Percentiles rank a stretch among this genome's conserved stretches.
Conservation (phyloP, 2,113 vertebrate species). For the Cardinalis cardinalis region DNA sequence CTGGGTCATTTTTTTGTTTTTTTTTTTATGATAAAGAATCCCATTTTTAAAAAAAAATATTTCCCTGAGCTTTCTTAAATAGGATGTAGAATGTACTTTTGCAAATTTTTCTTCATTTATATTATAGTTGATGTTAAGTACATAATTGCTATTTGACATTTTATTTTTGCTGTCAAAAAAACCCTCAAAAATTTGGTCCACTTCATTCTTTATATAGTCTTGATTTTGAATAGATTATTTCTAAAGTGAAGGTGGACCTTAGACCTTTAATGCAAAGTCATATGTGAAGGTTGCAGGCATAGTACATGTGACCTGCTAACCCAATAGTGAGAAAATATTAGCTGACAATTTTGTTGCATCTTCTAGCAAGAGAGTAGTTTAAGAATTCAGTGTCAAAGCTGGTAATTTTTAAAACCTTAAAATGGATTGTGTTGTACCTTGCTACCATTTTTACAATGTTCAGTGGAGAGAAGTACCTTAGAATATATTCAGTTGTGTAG, state of each 20-base stretch:
- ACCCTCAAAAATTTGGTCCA: accelerated
- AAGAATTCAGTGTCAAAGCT: background rate
- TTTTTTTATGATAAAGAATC: background rate
- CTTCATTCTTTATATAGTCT: background rate
- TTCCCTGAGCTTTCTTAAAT: background rate
- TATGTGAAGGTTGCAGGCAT: background rate
- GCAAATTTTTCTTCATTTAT: background rate
- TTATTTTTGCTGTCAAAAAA: background rate
- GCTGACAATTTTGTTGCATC: background rate
- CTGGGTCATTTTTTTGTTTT: accelerated
- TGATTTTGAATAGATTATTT: background rate
- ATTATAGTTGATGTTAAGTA: background rate
- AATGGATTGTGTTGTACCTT: background rate
- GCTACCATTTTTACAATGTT: background rate
- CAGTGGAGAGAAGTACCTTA: background rate
- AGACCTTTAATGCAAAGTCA: background rate
- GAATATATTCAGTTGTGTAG: background rate
- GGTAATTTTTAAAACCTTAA: background rate
- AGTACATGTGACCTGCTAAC: background rate
- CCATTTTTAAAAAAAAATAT: background rate
- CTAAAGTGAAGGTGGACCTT: background rate
- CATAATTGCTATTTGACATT: background rate
- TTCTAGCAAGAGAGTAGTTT: background rate
- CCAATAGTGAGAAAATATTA: background rate
- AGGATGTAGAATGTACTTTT: background rate